Evolutionary conservation across 2,113 vertebrate species (phyloP).

Genomic region (Amazona vittata): DNA sequence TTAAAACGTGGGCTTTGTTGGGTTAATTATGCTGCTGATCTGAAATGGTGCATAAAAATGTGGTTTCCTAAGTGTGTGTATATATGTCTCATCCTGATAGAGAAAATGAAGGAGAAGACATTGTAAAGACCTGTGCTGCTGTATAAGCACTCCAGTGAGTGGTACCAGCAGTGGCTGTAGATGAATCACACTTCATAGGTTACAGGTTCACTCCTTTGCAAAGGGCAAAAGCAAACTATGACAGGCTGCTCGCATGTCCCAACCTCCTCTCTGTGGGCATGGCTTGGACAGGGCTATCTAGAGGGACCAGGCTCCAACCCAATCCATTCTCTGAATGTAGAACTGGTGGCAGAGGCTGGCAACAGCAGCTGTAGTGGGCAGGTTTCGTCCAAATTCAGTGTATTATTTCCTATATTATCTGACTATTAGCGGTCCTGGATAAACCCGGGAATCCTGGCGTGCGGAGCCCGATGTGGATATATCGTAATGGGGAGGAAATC

Average conservation of each 20-base stretch:
- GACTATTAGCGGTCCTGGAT: background rate
- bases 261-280: background rate
- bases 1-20: background rate
- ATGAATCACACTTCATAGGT: background rate
- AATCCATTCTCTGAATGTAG: background rate
- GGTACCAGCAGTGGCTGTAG: background rate
- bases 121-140: background rate
- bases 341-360: background rate
- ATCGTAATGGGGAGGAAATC: background rate
- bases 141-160: background rate
- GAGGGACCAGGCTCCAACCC: background rate
- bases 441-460: background rate
- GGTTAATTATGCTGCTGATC: background rate
- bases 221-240: background rate
- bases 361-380: background rate
- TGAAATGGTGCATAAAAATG: background rate
- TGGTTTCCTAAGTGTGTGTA: background rate
- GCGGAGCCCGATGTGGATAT: background rate
- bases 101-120: background rate
- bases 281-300: background rate
- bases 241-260: accelerated
- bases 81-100: background rate
- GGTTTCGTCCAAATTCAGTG: background rate
- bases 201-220: background rate
- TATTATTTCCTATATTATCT: background rate